phyloP scores from a whole-genome alignment of 2,113 vertebrate species.

The Argyrosomus japonicus region DNA sequence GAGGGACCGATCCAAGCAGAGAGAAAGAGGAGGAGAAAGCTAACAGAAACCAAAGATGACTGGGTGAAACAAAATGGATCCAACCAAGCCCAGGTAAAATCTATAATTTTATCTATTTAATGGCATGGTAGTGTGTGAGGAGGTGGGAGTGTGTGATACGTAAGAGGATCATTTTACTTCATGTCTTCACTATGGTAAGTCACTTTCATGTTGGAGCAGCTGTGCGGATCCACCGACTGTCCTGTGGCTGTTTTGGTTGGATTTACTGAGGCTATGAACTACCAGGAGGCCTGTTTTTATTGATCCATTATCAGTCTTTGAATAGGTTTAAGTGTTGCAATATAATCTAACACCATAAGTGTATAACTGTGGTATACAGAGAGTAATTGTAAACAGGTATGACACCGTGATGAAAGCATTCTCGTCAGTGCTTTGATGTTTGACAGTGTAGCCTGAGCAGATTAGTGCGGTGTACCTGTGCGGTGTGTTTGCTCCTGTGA shows the following conservation, averaged over 20 bases:
- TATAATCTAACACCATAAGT: not conserved
- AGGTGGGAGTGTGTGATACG: not conserved
- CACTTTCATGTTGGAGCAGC: not conserved
- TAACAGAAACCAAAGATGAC: constrained; percentile 75
- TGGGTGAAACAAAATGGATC: constrained; percentile 77
- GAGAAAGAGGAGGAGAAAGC: constrained; percentile 60
- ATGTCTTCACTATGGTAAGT: not conserved
- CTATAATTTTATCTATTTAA: constrained; percentile 24
- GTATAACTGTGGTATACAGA: not conserved
- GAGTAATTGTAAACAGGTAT: constrained; percentile 39
- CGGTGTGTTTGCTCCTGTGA: not conserved
- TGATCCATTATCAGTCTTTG: not conserved
- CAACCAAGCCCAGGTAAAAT: constrained; percentile 76
- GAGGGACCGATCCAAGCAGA: constrained; percentile 48
- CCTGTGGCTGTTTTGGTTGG: not conserved
- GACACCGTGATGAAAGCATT: constrained; percentile 44
- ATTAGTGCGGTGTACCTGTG: constrained; percentile 12
- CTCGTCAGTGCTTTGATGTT: constrained; percentile 41
- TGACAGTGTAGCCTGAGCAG: constrained; percentile 1
- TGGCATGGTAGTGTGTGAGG: not conserved
- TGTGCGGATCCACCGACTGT: not conserved
- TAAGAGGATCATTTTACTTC: not conserved
- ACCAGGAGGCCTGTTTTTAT: not conserved
- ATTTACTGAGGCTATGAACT: constrained; percentile 8
- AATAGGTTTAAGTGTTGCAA: not conserved